Evolutionary conservation across 2,797 vertebrate species (phyloP), one percentile per base, ranked within the genome.

Genomic region (Xiphorhynchus erythropygius): DNA sequence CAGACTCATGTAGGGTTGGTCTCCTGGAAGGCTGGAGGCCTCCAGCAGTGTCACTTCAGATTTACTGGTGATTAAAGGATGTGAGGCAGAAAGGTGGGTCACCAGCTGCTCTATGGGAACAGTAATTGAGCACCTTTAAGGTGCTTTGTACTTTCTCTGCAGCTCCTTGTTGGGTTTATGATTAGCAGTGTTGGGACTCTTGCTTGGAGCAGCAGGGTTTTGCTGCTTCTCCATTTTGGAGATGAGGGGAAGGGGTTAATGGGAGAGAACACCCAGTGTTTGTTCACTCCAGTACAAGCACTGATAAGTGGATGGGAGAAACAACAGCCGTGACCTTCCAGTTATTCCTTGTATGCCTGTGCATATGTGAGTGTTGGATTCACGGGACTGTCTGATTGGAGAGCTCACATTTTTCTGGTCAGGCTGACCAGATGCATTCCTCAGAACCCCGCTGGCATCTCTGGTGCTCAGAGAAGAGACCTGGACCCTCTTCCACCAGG

Each of bases 241-340:
- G 52, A 11, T 56, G 76, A 14, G 33, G 25, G 42, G 47, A 84
- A 89, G 74, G 93, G 73, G 91, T 92, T 95, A 94, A 96, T 8
- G 37, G 41, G 55, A 92, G 60, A 79, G 67, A 94, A 64, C 89
- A 63, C 55, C 41, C 79, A 47, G 12, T 97, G 87, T 97, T 97
- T 93, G 94, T 81, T 92, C 74, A 74, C 39, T 87, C 39, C 53
- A 85, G 46, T 62, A 68, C 92, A 84, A 94, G 78, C 82, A 64
- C 90, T 95, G 95, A 95, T 97, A 96, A 96, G 86, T 86, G 77
- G 67, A 93, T 96, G 92, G 93, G 94, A 97, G 84, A 68, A 95
- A 96, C 69, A 95, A 67, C 94, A 97, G 91, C 70, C 13, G 18
- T 96, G 95, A 95, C 95, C 89, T 95, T 94, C 92, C 52, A 84